Conservation (phyloP, 2,113 vertebrate species). For the Cnemophilus loriae region DNA sequence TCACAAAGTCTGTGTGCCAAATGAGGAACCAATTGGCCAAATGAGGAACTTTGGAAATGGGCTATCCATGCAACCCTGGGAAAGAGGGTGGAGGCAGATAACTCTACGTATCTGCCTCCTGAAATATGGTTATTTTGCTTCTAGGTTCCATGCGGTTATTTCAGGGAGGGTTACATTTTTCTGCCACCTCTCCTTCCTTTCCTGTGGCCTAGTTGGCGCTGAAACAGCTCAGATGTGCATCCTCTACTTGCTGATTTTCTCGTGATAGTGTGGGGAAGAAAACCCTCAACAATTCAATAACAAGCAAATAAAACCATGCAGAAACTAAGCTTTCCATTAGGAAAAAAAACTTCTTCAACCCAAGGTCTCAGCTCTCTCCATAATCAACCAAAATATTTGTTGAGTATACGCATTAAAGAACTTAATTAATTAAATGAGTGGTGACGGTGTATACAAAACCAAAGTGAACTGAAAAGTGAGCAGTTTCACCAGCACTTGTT, state of each 20-base stretch:
- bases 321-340: not conserved
- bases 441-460: not conserved
- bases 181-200: not conserved
- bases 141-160: not conserved
- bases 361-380: not conserved
- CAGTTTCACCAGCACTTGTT: not conserved
- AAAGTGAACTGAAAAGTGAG: not conserved
- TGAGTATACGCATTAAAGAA: not conserved
- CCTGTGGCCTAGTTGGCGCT: not conserved
- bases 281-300: too few relatives aligned
- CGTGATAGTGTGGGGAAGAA: not conserved
- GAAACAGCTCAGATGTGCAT: not conserved
- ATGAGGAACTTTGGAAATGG: not conserved
- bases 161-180: not conserved
- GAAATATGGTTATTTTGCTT: not conserved
- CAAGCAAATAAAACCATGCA: not conserved
- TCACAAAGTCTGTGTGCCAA: not conserved
- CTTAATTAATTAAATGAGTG: not conserved
- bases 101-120: not conserved
- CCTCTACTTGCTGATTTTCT: not conserved
- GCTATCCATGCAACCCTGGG: not conserved
- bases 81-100: not conserved
- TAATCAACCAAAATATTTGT: not conserved
- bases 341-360: not conserved
- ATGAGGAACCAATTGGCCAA: not conserved